Percentiles rank a stretch among this genome's conserved stretches.
Conservation (phyloP, 2,797 vertebrate species). For the Artibeus jamaicensis region DNA sequence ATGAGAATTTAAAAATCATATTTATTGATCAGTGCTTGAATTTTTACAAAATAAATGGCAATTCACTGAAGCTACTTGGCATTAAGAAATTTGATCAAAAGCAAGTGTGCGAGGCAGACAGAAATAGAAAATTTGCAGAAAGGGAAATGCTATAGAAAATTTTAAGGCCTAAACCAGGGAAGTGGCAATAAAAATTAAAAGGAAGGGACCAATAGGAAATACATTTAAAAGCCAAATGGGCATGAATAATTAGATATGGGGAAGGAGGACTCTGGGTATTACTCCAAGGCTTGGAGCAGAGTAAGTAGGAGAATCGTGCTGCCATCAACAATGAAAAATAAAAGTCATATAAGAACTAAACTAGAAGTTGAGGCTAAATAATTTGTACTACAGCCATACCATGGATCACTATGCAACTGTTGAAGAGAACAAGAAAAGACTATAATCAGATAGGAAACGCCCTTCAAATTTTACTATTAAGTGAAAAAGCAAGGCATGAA, state of each 20-base stretch:
- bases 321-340: neutral
- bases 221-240: neutral
- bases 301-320: neutral
- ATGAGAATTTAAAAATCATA: constrained; percentile 17
- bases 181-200: neutral
- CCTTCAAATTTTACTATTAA: neutral
- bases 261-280: neutral
- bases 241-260: neutral
- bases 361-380: neutral
- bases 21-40: neutral
- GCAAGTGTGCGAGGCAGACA: neutral
- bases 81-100: neutral
- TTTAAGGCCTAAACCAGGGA: neutral
- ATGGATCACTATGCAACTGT: neutral
- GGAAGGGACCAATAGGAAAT: neutral
- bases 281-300: neutral
- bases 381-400: neutral
- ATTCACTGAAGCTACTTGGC: too few relatives aligned
- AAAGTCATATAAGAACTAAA: neutral
- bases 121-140: neutral
- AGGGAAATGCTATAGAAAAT: neutral
- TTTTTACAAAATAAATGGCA: neutral
- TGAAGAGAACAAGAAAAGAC: constrained; percentile 16
- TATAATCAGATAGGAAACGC: neutral
- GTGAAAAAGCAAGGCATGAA: neutral